phyloP scores from a whole-genome alignment of 2,797 vertebrate genomes.

The Characodon lateralis region DNA sequence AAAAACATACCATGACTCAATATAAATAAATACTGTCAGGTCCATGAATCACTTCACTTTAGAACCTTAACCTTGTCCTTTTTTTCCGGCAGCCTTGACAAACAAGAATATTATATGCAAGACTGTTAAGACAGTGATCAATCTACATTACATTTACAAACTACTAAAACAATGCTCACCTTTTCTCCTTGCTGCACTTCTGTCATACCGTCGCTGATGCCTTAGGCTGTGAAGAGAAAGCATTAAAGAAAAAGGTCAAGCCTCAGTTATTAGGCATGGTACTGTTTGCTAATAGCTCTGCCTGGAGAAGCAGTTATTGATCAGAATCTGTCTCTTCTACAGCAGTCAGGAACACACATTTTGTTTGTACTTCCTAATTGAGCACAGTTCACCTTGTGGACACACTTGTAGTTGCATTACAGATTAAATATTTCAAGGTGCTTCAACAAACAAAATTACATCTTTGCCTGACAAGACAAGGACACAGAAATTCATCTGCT shows the following conservation, averaged over 20 bases:
- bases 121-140: slow-evolving; percentile 80
- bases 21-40: slow-evolving; percentile 67
- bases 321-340: slow-evolving; percentile 66
- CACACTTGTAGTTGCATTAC: slow-evolving; percentile 17
- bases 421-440: slow-evolving; percentile 12
- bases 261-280: slow-evolving; percentile 77
- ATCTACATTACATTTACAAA: slow-evolving; percentile 83
- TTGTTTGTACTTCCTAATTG: slow-evolving; percentile 79
- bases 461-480: not conserved
- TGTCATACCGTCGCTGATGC: slow-evolving; percentile 49
- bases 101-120: slow-evolving; percentile 69
- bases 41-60: slow-evolving; percentile 72
- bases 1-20: slow-evolving; percentile 64
- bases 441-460: not conserved
- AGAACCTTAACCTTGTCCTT: slow-evolving; percentile 55
- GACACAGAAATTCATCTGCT: not conserved
- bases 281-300: slow-evolving; percentile 80
- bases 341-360: slow-evolving; percentile 69
- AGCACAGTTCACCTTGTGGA: slow-evolving; percentile 77
- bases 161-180: slow-evolving; percentile 80
- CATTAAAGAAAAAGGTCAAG: slow-evolving; percentile 81
- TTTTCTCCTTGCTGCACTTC: slow-evolving; percentile 77
- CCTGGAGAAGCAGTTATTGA: slow-evolving; percentile 77
- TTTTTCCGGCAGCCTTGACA: slow-evolving; percentile 68
- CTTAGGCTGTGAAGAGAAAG: slow-evolving; percentile 61